phyloP scores from a whole-genome alignment of 2,113 vertebrate species.

The Eretmochelys imbricata region DNA sequence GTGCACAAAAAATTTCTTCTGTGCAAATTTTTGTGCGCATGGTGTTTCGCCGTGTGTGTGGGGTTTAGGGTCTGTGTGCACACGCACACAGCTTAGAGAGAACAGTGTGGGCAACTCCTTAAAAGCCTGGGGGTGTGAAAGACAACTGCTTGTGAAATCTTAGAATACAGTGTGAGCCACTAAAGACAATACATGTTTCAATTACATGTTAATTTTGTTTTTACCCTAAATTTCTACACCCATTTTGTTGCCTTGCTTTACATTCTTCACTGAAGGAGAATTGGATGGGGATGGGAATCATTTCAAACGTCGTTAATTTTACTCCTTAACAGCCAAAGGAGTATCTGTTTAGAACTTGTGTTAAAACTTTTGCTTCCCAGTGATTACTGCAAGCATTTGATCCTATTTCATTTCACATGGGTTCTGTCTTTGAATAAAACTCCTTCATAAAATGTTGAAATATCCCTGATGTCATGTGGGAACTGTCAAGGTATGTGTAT shows the following conservation, averaged over 20 bases:
- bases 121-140: background rate
- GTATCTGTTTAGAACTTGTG: background rate
- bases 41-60: too few species aligned
- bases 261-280: background rate
- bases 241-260: background rate
- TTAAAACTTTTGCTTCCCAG: too few species aligned
- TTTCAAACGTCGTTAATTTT: background rate
- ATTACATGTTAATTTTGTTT: background rate
- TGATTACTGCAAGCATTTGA: too few species aligned
- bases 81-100: too few species aligned
- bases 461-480: too few species aligned
- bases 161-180: background rate
- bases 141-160: background rate
- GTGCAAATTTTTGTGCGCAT: too few species aligned
- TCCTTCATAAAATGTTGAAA: too few species aligned
- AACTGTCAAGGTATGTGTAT: too few species aligned
- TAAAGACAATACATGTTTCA: background rate
- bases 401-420: too few species aligned
- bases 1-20: too few species aligned
- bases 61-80: too few species aligned
- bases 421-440: too few species aligned
- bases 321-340: background rate
- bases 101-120: background rate
- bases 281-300: background rate
- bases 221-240: background rate